Base-by-base conservation (phyloP, 2,888 invertebrate species). In the Lasius platythorax region DNA sequence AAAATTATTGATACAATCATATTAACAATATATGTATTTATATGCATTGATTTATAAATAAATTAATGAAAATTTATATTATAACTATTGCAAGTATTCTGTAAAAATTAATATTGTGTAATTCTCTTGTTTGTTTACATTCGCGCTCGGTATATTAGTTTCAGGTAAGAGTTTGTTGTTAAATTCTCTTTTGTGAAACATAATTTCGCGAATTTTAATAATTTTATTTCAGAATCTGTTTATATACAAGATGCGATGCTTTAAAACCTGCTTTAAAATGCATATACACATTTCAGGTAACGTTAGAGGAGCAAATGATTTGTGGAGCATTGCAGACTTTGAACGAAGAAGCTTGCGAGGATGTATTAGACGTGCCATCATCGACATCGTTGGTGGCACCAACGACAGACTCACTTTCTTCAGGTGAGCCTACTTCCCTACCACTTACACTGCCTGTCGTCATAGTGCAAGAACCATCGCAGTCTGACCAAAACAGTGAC, bases 241-340 rank as follows among this genome's bases (percentile, higher is more conserved):
- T 8, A 46, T 15, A 12, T 37, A 9, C n/a, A 18, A 63, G n/a
- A 23, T 8, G 11, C 18, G 15, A 66, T 43, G 15, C 6, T 46
- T 33, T 37, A n/a, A 64, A 18, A n/a, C 8, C 15, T 5, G 4
- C 1, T 74, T 12, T 75, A 12, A 56, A 56, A 18, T 61, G 1
- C 3, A 1, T 43, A 53, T 58, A 43, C 33, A 37, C 56, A 15
- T 91, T 95, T 30, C 95, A 99, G 98, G 98, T 99, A 83, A 98
- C 98, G 0, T 96, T 99, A 91, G 99, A 99, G 95, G 98, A 99
- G 94, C 98, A 98, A 95, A 98, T 98, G 98, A 98, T 99, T 90
- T 98, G 98, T 95, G 98, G 98, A 86, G 98, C 98, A 2, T 95
- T 99, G 84, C 98, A 98, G 95, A 98, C 98, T 0, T 96, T 99